Base-by-base conservation (phyloP, 2,113 vertebrate species). In the Atlantisia rogersi region DNA sequence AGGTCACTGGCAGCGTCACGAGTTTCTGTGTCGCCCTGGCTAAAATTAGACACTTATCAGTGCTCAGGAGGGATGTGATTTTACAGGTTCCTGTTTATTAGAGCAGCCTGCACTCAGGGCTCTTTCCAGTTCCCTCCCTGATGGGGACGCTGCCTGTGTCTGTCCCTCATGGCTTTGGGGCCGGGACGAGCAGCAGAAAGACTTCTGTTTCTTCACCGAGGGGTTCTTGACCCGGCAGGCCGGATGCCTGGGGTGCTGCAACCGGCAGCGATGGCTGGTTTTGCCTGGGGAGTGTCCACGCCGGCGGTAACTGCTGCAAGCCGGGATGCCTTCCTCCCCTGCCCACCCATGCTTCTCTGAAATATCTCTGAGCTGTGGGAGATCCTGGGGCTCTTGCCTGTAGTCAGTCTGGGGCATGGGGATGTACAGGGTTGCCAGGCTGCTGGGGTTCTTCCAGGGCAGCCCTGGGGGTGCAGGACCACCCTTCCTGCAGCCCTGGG, bases 41-140 rank as follows among this genome's bases (percentile, higher is more conserved):
- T 98, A 97, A 97, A 97, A 97, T 97, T 97, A 98, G 97, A 70
- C 86, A 32, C 87, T 90, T 92, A 90, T 97, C 92, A 59, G 74
- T 26, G 46, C 84, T 35, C 42, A 63, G 92, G 96, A 98, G 97
- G 94, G 97, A 96, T 91, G 91, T 96, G 97, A 97, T 93, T 96
- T 97, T 97, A 94, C 97, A 97, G 97, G 95, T 98, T 98, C 97
- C 97, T 98, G 97, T 98, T 98, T 98, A 95, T 97, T 86, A 80
- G 46, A 60, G 90, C 89, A 79, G 52, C 86, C 91, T 94, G 86
- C 14, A 4, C 86, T 74, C 42, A 9, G 25, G 65, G 81, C 77
- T 19, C 68, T 88, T 90, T 94, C 88, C 67, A 17, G 71, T 82
- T 86, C 78, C 48, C 65, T 89, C n/a, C 70, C 81, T 1, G 2